phyloP scores from a whole-genome alignment of 1,140 invertebrate genomes.

The Wiebesia pumilae region DNA sequence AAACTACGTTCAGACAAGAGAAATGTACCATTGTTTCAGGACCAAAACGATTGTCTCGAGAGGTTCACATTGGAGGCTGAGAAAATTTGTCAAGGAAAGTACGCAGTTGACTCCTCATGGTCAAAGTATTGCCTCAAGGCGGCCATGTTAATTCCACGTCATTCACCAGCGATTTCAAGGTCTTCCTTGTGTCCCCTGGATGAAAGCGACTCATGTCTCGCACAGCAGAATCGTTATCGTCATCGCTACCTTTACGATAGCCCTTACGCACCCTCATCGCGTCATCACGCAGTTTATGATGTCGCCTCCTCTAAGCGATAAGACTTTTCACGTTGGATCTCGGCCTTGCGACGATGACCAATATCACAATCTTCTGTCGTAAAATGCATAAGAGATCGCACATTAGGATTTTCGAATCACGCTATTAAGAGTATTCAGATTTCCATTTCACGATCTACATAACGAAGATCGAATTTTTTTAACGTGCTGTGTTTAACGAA shows the following conservation, averaged over 20 bases:
- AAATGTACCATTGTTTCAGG: conserved; percentile 24
- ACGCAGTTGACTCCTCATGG: conserved; percentile 23
- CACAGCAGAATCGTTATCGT: conserved; percentile 55
- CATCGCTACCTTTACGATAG: conserved; percentile 40
- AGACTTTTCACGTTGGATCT: conserved; percentile 31
- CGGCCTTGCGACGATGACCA: conserved; percentile 30
- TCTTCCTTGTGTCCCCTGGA: conserved; percentile 54
- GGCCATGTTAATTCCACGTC: conserved; percentile 55
- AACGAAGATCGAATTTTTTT: conserved; percentile 14
- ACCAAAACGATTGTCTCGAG: conserved; percentile 56
- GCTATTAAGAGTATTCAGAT: neutral
- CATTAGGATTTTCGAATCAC: neutral
- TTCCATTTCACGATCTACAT: neutral
- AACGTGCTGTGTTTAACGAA: conserved; percentile 6
- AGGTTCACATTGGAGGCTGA: conserved; percentile 56
- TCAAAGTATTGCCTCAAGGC: conserved; percentile 52
- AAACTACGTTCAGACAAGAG: neutral
- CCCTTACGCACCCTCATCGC: conserved; percentile 23
- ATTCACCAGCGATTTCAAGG: conserved; percentile 42
- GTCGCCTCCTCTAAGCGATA: conserved; percentile 44
- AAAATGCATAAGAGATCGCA: conserved; percentile 14
- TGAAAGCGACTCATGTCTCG: conserved; percentile 57
- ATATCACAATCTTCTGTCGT: conserved; percentile 41
- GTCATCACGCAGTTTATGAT: conserved; percentile 26
- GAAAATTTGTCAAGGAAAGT: conserved; percentile 54